Evolutionary conservation across 2,888 invertebrate genomes (phyloP).

Genomic region (Trissolcus brochymenae): DNA sequence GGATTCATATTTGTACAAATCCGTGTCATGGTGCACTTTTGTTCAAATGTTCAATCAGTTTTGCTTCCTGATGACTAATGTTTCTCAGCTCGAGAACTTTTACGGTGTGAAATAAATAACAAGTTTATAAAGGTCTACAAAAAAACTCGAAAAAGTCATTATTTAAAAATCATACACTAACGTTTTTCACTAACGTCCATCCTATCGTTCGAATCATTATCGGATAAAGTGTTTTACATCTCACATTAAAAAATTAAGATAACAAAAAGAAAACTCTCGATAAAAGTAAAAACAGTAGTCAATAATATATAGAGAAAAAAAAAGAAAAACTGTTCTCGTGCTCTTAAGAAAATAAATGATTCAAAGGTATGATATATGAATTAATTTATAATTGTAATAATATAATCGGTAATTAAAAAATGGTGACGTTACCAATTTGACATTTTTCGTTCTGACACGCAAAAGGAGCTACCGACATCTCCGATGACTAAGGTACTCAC

Average conservation of each 20-base stretch:
- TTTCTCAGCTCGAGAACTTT: no score
- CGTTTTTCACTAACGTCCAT: no score
- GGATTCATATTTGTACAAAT: no score
- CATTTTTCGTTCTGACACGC: slow-evolving; percentile 77
- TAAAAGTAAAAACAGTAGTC: slow-evolving; percentile 13
- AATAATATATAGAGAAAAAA: slow-evolving; percentile 5
- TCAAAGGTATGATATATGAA: slow-evolving; percentile 63
- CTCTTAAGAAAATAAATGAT: slow-evolving; percentile 74
- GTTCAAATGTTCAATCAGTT: no score
- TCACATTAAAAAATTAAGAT: not conserved
- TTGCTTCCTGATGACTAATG: no score
- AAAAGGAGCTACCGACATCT: slow-evolving; percentile 76
- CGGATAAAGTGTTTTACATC: no score
- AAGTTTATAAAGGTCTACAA: no score
- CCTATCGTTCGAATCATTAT: no score
- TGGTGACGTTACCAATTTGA: slow-evolving; percentile 77
- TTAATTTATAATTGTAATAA: slow-evolving; percentile 67
- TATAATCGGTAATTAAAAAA: slow-evolving; percentile 70
- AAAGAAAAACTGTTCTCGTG: slow-evolving; percentile 66
- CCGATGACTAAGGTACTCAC: slow-evolving; percentile 76
- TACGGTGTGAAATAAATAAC: no score
- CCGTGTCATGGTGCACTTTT: no score
- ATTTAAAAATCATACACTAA: no score
- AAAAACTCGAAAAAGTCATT: no score
- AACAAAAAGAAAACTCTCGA: not conserved